Conservation (phyloP, 2,113 vertebrate genomes). For the Propithecus coquereli region DNA sequence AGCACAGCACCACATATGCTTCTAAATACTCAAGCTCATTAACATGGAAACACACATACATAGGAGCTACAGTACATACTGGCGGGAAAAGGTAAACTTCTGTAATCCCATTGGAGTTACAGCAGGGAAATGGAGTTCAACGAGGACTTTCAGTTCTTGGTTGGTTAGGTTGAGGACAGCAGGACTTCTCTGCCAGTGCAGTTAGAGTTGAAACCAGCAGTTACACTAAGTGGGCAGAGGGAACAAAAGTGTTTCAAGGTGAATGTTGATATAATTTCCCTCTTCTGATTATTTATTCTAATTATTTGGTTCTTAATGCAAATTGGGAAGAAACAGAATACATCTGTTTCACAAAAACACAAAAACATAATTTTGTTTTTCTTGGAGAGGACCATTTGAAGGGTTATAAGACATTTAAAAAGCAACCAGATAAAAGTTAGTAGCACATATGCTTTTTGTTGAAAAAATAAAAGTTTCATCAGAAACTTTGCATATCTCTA, state of each 20-base stretch:
- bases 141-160: slow-evolving; percentile 38
- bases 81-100: slow-evolving; percentile 53
- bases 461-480: slow-evolving; percentile 65
- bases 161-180: slow-evolving; percentile 35
- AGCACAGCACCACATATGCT: slow-evolving; percentile 74
- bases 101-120: neutral
- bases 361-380: slow-evolving; percentile 43
- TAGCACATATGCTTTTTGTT: slow-evolving; percentile 63
- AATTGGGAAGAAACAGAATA: slow-evolving; percentile 27
- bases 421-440: slow-evolving; percentile 30
- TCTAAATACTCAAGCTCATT: slow-evolving; percentile 77
- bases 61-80: slow-evolving; percentile 50
- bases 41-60: slow-evolving; percentile 62
- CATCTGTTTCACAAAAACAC: neutral
- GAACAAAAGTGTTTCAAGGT: neutral
- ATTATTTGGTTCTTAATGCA: slow-evolving; percentile 55
- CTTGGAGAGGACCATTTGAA: slow-evolving; percentile 51
- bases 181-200: slow-evolving; percentile 57
- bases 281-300: slow-evolving; percentile 50
- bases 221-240: neutral
- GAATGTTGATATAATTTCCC: neutral
- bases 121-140: slow-evolving; percentile 5
- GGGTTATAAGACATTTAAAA: slow-evolving; percentile 55
- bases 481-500: slow-evolving; percentile 71
- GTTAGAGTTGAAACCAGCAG: slow-evolving; percentile 24